Conservation (phyloP, 2,888 invertebrate species). For the Rhingia campestris region DNA sequence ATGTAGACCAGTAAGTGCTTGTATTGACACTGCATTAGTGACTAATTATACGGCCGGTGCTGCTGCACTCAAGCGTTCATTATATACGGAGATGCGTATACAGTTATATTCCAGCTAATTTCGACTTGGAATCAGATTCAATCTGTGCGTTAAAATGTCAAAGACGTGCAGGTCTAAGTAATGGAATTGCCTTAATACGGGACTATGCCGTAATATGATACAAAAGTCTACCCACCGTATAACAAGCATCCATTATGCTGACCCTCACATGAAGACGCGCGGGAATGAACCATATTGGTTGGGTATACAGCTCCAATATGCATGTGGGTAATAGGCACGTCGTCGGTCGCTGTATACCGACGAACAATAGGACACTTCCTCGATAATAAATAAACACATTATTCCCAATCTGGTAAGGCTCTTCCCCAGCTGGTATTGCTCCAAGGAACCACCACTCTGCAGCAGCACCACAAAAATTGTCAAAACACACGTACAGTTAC, state of each 20-base stretch:
- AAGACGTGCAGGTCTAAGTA: slow-evolving; percentile 62
- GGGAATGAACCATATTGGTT: slow-evolving; percentile 66
- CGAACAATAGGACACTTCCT: slow-evolving; percentile 75
- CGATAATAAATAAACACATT: slow-evolving; percentile 76
- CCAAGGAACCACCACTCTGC: slow-evolving; percentile 38
- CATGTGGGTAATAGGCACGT: slow-evolving; percentile 62
- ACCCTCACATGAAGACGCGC: slow-evolving; percentile 46
- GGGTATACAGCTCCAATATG: slow-evolving; percentile 41
- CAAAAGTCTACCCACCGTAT: slow-evolving; percentile 51
- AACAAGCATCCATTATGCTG: slow-evolving; percentile 50
- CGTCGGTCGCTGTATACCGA: slow-evolving; percentile 30
- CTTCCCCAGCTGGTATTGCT: slow-evolving; percentile 57
- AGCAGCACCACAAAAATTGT: slow-evolving; percentile 67
- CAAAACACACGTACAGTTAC: slow-evolving; percentile 68
- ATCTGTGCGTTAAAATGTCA: slow-evolving; percentile 62
- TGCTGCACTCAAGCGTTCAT: not conserved
- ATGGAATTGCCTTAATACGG: slow-evolving; percentile 59
- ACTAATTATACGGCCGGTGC: not conserved
- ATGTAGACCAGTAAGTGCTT: not conserved
- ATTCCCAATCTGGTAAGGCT: slow-evolving; percentile 74
- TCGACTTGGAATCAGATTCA: slow-evolving; percentile 24
- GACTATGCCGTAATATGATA: slow-evolving; percentile 41
- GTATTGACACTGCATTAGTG: slow-evolving; percentile 11
- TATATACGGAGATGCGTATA: not conserved
- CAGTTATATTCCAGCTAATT: slow-evolving; percentile 35